phyloP scores from a whole-genome alignment of 2,888 invertebrate species.

The Platycnemis pennipes region DNA sequence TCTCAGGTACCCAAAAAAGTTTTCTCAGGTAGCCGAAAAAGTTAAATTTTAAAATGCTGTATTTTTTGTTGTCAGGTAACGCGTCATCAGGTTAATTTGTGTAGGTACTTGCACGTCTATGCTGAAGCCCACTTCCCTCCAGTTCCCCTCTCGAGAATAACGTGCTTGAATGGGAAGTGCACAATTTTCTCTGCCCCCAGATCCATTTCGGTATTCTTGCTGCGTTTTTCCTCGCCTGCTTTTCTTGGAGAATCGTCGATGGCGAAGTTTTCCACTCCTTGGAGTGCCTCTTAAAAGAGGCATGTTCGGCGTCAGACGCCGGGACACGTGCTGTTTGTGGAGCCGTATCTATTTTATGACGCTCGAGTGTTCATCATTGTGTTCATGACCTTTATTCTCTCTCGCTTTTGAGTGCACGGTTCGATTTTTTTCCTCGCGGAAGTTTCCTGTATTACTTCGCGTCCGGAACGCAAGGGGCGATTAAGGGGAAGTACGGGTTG shows the following conservation, averaged over 20 bases:
- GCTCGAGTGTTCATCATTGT: background rate
- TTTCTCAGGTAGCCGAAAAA: too few species aligned
- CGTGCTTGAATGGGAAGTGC: too few species aligned
- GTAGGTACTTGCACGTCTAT: too few species aligned
- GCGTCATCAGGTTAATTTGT: too few species aligned
- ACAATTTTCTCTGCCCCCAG: too few species aligned
- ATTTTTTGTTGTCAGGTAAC: too few species aligned
- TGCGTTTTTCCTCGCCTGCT: background rate
- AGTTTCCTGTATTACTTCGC: background rate
- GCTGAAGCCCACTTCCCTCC: too few species aligned
- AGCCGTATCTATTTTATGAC: background rate
- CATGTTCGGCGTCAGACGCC: background rate
- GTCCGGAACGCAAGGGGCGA: background rate
- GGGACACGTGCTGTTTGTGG: background rate
- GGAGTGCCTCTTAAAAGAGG: background rate
- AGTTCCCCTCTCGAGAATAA: too few species aligned
- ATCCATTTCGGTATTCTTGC: too few species aligned
- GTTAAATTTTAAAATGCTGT: too few species aligned
- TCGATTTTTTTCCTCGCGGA: background rate
- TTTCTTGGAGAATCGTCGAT: background rate
- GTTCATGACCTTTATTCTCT: background rate
- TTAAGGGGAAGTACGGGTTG: constrained; percentile 10
- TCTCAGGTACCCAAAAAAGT: too few species aligned
- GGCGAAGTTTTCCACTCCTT: background rate
- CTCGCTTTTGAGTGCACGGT: background rate